Evolutionary conservation across 1,140 invertebrate genomes (phyloP).

Genomic region (Pollicipes pollicipes): DNA sequence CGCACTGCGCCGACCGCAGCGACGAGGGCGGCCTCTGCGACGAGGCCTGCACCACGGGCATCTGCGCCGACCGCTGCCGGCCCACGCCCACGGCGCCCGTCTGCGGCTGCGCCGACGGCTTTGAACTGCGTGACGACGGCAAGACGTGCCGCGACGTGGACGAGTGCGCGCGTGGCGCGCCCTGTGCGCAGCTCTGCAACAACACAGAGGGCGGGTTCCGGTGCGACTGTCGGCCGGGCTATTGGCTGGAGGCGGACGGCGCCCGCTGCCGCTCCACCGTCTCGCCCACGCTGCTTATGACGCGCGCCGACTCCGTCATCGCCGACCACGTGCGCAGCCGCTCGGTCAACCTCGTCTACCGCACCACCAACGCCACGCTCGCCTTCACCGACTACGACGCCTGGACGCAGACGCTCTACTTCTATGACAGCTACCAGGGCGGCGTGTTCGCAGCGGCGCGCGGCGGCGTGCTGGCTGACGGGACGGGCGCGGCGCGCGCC

Average conservation of each 20-base stretch:
- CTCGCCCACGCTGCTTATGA: not conserved
- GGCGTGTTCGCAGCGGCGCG: not conserved
- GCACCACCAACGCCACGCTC: not conserved
- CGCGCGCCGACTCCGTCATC: not conserved
- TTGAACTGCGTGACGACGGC: conserved; percentile 52
- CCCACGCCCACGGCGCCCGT: not conserved
- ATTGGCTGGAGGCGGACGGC: conserved; percentile 29
- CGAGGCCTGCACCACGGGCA: not conserved
- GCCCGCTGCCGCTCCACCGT: conserved; percentile 12
- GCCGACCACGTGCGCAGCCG: not conserved
- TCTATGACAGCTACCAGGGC: not conserved
- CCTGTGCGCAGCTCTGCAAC: conserved; percentile 66
- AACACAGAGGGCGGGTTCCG: conserved; percentile 62
- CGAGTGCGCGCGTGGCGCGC: conserved; percentile 47
- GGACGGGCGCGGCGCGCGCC: too few relatives aligned
- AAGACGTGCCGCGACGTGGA: conserved; percentile 50
- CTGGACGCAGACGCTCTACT: not conserved
- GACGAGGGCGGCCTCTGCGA: conserved; percentile 14
- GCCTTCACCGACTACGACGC: not conserved
- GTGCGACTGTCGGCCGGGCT: conserved; percentile 61
- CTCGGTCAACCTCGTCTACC: not conserved
- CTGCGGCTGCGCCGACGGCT: conserved; percentile 92
- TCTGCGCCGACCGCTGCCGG: conserved; percentile 3
- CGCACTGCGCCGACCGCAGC: conserved; percentile 22
- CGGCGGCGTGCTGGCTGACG: too few relatives aligned